Evolutionary conservation across 1,140 invertebrate genomes (phyloP), one percentile per base, ranked within the genome.

Genomic region (Saccostrea echinata): DNA sequence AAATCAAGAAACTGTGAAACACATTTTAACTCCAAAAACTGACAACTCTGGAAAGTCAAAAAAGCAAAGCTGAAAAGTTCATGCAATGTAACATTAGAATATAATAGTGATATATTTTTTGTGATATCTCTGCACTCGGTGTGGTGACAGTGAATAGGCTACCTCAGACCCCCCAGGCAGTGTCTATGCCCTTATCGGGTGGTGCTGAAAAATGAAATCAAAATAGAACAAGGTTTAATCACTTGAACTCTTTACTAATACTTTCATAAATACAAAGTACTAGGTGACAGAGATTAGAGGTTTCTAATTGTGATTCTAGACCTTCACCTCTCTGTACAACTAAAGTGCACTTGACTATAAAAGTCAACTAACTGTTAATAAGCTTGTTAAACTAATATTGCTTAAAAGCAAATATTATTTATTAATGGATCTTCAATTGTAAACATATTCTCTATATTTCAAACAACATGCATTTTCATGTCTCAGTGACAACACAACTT

Each of bases 91-190:
- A 76, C 68, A 76, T 76, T 76, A 76, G 68, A 76, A 76, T 11
- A 76, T 33, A 76, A 76, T 76, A 21, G 68, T 76, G 68, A 30
- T 76, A 18, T 76, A 64, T 64, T 21, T 57, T 71, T 33, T 27
- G 68, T 76, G 68, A 76, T 30, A 27, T 76, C 68, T 76, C 68
- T 33, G 68, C 68, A 76, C 68, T 76, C 68, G 16, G 68, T 76
- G 68, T 76, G 81, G 81, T 83, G 81, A 83, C 33, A 51, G 81
- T 83, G 18, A 52, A 53, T 83, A 51, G n/a, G 24, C 52, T 84
- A 84, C 83, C 83, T 84, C 55, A 84, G 30, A 84, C 52, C 51
- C 55, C 83, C 83, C 83, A 84, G 57, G 83, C 83, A 51, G 81
- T 83, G 81, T 83, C 81, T 51, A 83, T 83, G 35, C 81, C 81